Base-by-base conservation (phyloP, 2,888 invertebrate genomes). In the Penaeus monodon region DNA sequence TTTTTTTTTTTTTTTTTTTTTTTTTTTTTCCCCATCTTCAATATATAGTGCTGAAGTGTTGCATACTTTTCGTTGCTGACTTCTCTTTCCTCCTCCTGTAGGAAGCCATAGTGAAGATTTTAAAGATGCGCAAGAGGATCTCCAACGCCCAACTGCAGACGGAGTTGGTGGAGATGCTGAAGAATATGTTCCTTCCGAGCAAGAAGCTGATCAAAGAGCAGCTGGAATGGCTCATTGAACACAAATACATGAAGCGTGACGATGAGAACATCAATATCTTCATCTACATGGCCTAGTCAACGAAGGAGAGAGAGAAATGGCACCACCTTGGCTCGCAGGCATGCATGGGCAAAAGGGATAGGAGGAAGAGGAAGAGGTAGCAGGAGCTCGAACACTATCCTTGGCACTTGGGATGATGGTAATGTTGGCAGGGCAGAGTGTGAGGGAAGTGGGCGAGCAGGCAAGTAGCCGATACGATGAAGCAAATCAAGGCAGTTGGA, bases 131-230 rank as follows among this genome's bases (percentile, higher is more conserved):
- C 89, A 99, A 99, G 92, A 95, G 95, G 89, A 96, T 99, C 90
- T 96, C 96, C 79, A 98, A 99, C 93, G 97, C 97, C 81, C 97
- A 98, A 91, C 94, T 99, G 90, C 99, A 90, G 85, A 97, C 98
- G 86, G 99, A 99, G 94, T 94, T 99, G 88, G 96, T 99, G 29
- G 99, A 99, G 93, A 98, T 99, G 92, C 93, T 99, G 91, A 99
- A 99, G 93, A 98, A 99, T 92, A 99, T 99, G 98, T 99, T 99
- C 94, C 94, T 99, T 92, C 99, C 99, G 49, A 98, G 98, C 90
- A 98, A 98, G 93, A 99, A 99, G 93, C 97, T 99, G 96, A 99
- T 99, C 91, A 99, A 99, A 93, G 99, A 99, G 93, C 99, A 99
- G 93, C 95, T 99, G 83, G 99, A 99, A 93, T 99, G 99, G 99